Evolutionary conservation across 2,113 vertebrate genomes (phyloP).

Genomic region (Grammomys surdaster): DNA sequence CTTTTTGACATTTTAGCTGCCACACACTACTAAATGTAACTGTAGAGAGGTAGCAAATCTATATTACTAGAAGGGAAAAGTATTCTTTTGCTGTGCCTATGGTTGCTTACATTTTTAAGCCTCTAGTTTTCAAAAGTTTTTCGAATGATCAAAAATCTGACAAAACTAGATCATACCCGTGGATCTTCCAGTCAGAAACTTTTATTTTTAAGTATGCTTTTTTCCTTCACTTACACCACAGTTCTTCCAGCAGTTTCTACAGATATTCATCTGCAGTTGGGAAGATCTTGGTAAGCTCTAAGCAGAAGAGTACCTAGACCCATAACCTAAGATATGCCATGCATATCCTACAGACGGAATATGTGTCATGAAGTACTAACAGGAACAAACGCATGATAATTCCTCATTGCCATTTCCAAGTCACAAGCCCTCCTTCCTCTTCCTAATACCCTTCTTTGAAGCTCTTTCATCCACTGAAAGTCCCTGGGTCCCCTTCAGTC

Average conservation of each 20-base stretch:
- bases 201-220: background rate
- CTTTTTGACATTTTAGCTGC: slow-evolving; percentile 18
- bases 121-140: slow-evolving; percentile 53
- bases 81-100: background rate
- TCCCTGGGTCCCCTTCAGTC: background rate
- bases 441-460: background rate
- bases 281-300: slow-evolving; percentile 12
- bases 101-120: slow-evolving; percentile 58
- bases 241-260: background rate
- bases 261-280: background rate
- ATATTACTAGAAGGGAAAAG: slow-evolving; percentile 4
- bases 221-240: background rate
- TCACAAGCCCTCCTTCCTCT: background rate
- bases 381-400: background rate
- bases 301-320: background rate
- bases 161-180: slow-evolving; percentile 19
- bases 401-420: background rate
- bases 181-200: slow-evolving; percentile 24
- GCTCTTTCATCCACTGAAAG: background rate
- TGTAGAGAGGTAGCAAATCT: slow-evolving; percentile 7
- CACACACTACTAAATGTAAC: slow-evolving; percentile 32
- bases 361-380: background rate
- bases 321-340: background rate
- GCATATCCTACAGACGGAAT: slow-evolving; percentile 16
- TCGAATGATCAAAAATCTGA: slow-evolving; percentile 14